These are phyloP conservation scores for Lordiphosa mommai DNA, from an alignment of 1,140 invertebrate genomes.

Conservation along the genomic window DNA sequence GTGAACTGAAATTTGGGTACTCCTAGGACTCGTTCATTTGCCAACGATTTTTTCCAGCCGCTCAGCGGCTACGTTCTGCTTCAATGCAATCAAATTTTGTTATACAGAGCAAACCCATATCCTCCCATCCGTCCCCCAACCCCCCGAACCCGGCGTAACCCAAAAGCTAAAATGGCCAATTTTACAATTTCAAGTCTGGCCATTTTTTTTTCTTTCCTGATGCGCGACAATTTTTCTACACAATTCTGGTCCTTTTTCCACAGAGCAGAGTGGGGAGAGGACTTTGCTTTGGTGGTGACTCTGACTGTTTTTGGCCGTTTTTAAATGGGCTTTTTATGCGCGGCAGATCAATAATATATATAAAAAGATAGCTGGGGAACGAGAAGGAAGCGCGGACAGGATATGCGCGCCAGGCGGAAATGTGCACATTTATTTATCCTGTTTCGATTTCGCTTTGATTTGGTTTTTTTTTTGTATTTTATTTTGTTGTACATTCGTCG, in stretches of 20 bases:
- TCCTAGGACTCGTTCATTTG: constrained; percentile 21
- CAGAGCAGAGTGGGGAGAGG: neutral
- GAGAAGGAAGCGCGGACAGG: constrained; percentile 65
- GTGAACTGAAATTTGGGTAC: constrained; percentile 14
- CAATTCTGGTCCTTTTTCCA: constrained; percentile 48
- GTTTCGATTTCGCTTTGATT: constrained; percentile 76
- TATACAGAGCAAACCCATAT: constrained; percentile 29
- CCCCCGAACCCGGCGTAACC: constrained; percentile 41
- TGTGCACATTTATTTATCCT: constrained; percentile 78
- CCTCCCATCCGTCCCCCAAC: neutral
- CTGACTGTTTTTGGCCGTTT: constrained; percentile 23
- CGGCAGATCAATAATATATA: constrained; percentile 77
- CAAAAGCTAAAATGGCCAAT: constrained; percentile 72
- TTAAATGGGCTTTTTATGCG: constrained; percentile 77
- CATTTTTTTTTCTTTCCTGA: constrained; percentile 20
- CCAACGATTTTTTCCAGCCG: constrained; percentile 52
- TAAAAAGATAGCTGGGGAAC: constrained; percentile 8
- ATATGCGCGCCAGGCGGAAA: constrained; percentile 75
- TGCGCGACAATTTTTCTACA: constrained; percentile 67
- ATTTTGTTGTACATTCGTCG: constrained; percentile 27
- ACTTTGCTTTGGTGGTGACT: neutral
- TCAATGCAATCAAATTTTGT: constrained; percentile 72
- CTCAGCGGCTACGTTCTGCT: constrained; percentile 64
- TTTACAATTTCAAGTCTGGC: constrained; percentile 65
- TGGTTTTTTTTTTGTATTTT: constrained; percentile 24